Conservation (phyloP, 2,888 invertebrate species). For the Congeria kusceri region DNA sequence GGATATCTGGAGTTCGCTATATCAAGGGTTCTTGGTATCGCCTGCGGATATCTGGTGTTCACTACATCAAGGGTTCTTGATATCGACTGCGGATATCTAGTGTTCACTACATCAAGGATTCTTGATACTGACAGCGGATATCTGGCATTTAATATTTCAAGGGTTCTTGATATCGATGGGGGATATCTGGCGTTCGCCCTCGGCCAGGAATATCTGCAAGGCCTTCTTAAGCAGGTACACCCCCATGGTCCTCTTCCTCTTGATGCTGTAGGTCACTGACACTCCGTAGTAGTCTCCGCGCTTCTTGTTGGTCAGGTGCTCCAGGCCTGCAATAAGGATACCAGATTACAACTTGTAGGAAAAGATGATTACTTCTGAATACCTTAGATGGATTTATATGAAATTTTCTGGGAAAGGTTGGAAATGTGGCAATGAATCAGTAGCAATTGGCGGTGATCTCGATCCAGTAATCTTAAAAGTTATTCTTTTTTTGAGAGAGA, state of each 20-base stretch:
- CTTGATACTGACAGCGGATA: slow-evolving; percentile 90
- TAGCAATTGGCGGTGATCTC: too few relatives aligned
- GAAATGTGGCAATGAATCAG: too few relatives aligned
- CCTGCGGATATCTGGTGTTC: too few relatives aligned
- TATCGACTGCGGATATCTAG: not conserved
- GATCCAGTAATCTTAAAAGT: too few relatives aligned
- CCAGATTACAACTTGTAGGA: too few relatives aligned
- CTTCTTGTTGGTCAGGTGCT: slow-evolving; percentile 92
- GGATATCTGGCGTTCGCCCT: slow-evolving; percentile 95
- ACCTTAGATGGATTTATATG: too few relatives aligned
- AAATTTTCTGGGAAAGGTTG: too few relatives aligned
- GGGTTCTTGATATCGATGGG: slow-evolving; percentile 88
- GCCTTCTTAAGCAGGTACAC: slow-evolving; percentile 92
- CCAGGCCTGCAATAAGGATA: slow-evolving; percentile 86
- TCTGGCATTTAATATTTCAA: slow-evolving; percentile 85
- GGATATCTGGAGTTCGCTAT: too few relatives aligned
- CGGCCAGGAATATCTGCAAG: slow-evolving; percentile 92
- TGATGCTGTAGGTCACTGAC: slow-evolving; percentile 90
- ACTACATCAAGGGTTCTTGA: not conserved
- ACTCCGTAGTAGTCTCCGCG: slow-evolving; percentile 94
- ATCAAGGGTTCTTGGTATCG: too few relatives aligned
- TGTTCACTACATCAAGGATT: not conserved
- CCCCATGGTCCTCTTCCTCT: slow-evolving; percentile 91
- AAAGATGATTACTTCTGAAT: too few relatives aligned
- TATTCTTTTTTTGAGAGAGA: too few relatives aligned